A percentile compares a stretch with the other conserved stretches of the same genome.
These are phyloP conservation scores for Neodontobutis hainanensis DNA, from an alignment of 2,113 vertebrate genomes.

Conservation along the genomic window DNA sequence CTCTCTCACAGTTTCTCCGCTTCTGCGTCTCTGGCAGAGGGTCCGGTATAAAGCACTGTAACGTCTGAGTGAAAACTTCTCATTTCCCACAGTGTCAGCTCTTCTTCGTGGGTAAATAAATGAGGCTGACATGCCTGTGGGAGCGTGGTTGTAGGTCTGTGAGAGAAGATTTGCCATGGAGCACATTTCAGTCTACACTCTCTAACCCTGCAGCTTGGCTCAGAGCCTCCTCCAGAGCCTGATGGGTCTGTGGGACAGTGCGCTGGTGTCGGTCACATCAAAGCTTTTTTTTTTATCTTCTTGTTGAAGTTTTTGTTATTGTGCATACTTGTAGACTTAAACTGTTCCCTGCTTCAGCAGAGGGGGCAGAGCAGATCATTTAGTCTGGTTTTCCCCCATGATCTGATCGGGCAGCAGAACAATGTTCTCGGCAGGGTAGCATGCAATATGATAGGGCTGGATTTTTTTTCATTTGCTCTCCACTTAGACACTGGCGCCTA, in stretches of 20 bases:
- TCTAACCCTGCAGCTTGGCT: slow-evolving; percentile 68
- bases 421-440: slow-evolving; percentile 37
- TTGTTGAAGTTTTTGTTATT: slow-evolving; percentile 48
- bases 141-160: slow-evolving; percentile 55
- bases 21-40: slow-evolving; percentile 42
- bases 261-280: slow-evolving; percentile 70
- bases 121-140: slow-evolving; percentile 59
- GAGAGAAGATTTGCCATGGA: slow-evolving; percentile 66
- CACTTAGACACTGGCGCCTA: slow-evolving; percentile 47
- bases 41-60: slow-evolving; percentile 42
- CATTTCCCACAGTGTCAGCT: slow-evolving; percentile 65
- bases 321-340: not conserved
- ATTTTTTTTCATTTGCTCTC: slow-evolving; percentile 48
- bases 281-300: slow-evolving; percentile 67
- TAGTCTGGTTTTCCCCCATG: slow-evolving; percentile 15
- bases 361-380: slow-evolving; percentile 20
- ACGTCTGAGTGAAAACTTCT: slow-evolving; percentile 44
- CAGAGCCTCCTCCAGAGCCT: slow-evolving; percentile 59
- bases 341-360: slow-evolving; percentile 13
- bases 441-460: slow-evolving; percentile 46
- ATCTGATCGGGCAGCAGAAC: slow-evolving; percentile 44
- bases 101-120: slow-evolving; percentile 65
- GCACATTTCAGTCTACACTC: slow-evolving; percentile 59
- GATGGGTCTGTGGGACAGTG: slow-evolving; percentile 60
- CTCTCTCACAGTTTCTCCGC: slow-evolving; percentile 15